Conservation (phyloP, 2,113 vertebrate species). For the Telmatochromis sp. region DNA sequence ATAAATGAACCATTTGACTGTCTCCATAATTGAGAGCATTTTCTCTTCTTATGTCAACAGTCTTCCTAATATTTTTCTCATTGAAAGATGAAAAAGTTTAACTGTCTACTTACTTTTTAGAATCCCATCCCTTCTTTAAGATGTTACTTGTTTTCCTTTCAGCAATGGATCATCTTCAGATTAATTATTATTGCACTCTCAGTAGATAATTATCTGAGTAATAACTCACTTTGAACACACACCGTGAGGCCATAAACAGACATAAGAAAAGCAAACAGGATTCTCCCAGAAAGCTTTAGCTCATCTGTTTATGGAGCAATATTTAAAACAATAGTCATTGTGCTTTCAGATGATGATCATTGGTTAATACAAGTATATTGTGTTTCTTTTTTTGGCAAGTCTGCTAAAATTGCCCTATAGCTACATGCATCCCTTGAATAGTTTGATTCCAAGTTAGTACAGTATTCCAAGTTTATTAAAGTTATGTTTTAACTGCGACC, state of each 20-base stretch:
- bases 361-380: neutral
- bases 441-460: rapidly evolving
- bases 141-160: neutral
- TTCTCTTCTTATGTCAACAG: too few species aligned
- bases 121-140: rapidly evolving
- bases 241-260: neutral
- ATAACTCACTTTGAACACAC: neutral
- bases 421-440: neutral
- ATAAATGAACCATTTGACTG: too few species aligned
- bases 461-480: neutral
- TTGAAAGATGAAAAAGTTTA: neutral
- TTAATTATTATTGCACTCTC: neutral
- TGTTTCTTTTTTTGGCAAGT: neutral
- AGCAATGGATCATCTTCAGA: neutral
- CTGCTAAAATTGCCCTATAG: rapidly evolving
- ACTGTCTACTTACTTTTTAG: neutral
- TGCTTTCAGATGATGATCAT: neutral
- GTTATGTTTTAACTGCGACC: neutral
- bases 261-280: rapidly evolving
- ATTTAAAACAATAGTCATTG: neutral
- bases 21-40: too few species aligned
- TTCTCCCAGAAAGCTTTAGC: neutral
- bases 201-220: rapidly evolving
- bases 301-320: neutral
- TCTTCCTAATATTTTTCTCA: rapidly evolving